Base-by-base conservation (phyloP, 2,888 invertebrate genomes). In the Lysandra coridon region DNA sequence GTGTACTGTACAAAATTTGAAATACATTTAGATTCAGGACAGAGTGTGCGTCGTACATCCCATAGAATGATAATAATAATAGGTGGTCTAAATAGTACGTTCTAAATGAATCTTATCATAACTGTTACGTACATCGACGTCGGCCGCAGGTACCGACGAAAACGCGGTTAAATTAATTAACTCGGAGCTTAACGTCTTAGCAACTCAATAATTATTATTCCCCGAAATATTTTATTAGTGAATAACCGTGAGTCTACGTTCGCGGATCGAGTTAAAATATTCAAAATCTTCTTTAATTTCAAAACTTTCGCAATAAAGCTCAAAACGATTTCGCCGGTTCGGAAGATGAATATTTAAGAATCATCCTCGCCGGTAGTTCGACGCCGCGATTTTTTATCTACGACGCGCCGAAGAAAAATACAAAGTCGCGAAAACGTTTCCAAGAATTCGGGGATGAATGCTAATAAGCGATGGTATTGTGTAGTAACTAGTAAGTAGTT, bases 301-400 rank as follows among this genome's bases (percentile, higher is more conserved):
- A 4, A 74, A 74, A 74, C 23, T 74, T 74, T 74, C 10, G 44
- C 23, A 74, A 74, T 74, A 74, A 74, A 74, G 44, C 44, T 74
- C 44, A 44, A 73, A 74, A n/a, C 74, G 74, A 23, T 44, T 44
- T 44, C 44, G 44, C 44, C 74, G 2, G 74, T 44, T 40, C 74
- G n/a, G 23, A 74, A 74, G 74, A 74, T 74, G n/a, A 74, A 44
- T 74, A 44, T 74, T 74, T 74, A 44, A 74, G n/a, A 44, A 44
- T 74, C 44, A 44, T 74, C 23, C 44, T 40, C 40, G 37, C 73
- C 37, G 73, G 17, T 40, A 1, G 73, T 73, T 73, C 40, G 12
- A 10, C 4, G 12, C 3, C 12, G 69, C 69, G 14, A 37, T 69
- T 69, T 37, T 69, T 69, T 30, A 64, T 64, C 4, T 30, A 30